Evolutionary conservation across 2,797 vertebrate species (phyloP), one percentile per base, ranked within the genome.

Genomic region (Anguilla megastoma): DNA sequence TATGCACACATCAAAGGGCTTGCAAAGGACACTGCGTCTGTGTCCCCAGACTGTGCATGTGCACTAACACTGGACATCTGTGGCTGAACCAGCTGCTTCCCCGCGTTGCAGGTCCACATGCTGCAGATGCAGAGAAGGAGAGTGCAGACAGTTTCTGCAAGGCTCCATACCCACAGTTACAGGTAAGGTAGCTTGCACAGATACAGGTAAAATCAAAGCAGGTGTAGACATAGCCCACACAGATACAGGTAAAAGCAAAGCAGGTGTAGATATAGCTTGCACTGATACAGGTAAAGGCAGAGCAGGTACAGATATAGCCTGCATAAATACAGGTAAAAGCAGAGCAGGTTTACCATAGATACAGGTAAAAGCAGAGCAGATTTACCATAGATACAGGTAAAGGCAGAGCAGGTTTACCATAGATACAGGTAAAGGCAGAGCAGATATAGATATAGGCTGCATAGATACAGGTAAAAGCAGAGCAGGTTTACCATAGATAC

Each of bases 1-100:
- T 33, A 84, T 56, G n/a, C 16, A n/a, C 50, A 84, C 82, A 84
- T 84, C n/a, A 84, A 56, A 84, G 48, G 12, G 50, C 50, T 79
- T 21, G 45, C 10, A 41, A 82, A 50, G 27, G 12, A 48, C 82
- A 18, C 24, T 84, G 41, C 45, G 45, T 27, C 9, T 84, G 48
- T 54, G 24, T 84, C 50, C 41, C 4, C 6, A 48, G n/a, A 27
- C 82, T 58, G 50, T 6, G 8, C 83, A 56, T n/a, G 56, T 27
- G 12, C 12, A 56, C 83, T 56, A 79, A 52, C 8, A 18, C 6
- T n/a, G 5, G 14, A 8, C 80, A 83, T 33, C 52, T 16, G n/a
- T 41, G 2, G 82, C 18, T n/a, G 45, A 24, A 79, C 76, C 2
- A 76, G 74, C 33, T 45, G 33, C 12, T n/a, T 41, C 74, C 16